Base-by-base conservation (phyloP, 2,113 vertebrate species). In the Arenaria interpres region DNA sequence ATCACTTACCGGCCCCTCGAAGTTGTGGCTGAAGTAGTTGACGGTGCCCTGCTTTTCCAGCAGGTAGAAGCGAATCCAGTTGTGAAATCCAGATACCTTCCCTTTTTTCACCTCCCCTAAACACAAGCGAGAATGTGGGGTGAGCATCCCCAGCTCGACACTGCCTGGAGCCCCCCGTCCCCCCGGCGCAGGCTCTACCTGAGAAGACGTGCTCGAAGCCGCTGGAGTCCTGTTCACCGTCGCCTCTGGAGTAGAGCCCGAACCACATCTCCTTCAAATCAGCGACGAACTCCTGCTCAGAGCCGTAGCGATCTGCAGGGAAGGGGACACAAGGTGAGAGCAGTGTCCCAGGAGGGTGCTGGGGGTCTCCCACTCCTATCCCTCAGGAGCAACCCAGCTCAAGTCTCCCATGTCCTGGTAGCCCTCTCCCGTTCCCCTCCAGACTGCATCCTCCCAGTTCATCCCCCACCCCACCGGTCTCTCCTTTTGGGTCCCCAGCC, bases 201-300 rank as follows among this genome's bases (percentile, higher is more conserved):
- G 98, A 97, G 96, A 99, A 99, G 91, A 99, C 98, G 60, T 99
- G 99, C 91, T 99, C 99, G 62, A 99, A 99, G 56, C 99, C 99
- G 4, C 99, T 99, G 74, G 99, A 99, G 67, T 99, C 99, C 48
- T 57, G 35, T 12, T 98, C 96, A 0, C 97, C 98, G 0, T 85
- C 95, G 14, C 97, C 88, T 59, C 99, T 98, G 32, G 99, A 99
- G 96, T 99, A 99, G 12, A 99, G 98, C 9, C 99, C 99, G 13
- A 99, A 99, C 99, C 99, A 99, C 99, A 99, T 99, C 96, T 98
- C 98, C 98, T 98, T 98, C 88, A 99, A 81, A 89, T 99, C 99
- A 0, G 96, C 27, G 3, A 98, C 5, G 6, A 99, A 99, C 28
- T 99, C 99, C 51, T 96, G 93, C 95, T 99, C 95, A 0, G 99